Evolutionary conservation across 2,888 invertebrate species (phyloP).

Genomic region (Uropetala carovei): DNA sequence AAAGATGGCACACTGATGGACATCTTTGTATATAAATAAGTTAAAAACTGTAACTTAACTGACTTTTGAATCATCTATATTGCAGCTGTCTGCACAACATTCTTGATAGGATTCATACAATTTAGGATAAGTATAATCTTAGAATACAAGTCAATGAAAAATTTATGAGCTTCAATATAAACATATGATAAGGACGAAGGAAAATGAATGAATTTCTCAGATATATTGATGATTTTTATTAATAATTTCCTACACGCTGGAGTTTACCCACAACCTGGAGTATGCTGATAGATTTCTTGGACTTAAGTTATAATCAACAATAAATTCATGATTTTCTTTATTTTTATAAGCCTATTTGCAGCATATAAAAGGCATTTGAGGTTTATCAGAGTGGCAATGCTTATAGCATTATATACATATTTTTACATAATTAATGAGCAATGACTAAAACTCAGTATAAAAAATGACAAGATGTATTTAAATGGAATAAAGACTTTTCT

Average conservation of each 20-base stretch:
- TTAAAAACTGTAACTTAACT: too few relatives aligned
- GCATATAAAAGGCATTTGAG: constrained; percentile 52
- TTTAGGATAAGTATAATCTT: background rate
- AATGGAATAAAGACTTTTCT: constrained; percentile 51
- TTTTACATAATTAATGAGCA: constrained; percentile 48
- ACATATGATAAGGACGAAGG: background rate
- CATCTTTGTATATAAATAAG: too few relatives aligned
- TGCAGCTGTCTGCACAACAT: too few relatives aligned
- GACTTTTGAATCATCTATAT: too few relatives aligned
- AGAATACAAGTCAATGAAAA: background rate
- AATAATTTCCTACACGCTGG: constrained; percentile 52
- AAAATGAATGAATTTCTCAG: background rate
- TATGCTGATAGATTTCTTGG: constrained; percentile 62
- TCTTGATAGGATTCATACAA: background rate
- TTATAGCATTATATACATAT: constrained; percentile 53
- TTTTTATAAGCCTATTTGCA: constrained; percentile 49
- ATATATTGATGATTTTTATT: constrained; percentile 34
- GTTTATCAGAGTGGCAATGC: constrained; percentile 50
- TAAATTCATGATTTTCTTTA: constrained; percentile 30
- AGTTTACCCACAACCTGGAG: constrained; percentile 59
- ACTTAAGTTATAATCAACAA: constrained; percentile 44
- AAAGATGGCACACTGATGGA: too few relatives aligned
- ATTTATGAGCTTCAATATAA: too few relatives aligned
- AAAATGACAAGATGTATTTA: constrained; percentile 47
- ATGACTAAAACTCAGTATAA: constrained; percentile 50